A percentile compares a stretch with the other conserved stretches of the same genome.
These are phyloP conservation scores for Macrochelys suwanniensis DNA, from an alignment of 2,797 vertebrate species.

Conservation along the genomic window DNA sequence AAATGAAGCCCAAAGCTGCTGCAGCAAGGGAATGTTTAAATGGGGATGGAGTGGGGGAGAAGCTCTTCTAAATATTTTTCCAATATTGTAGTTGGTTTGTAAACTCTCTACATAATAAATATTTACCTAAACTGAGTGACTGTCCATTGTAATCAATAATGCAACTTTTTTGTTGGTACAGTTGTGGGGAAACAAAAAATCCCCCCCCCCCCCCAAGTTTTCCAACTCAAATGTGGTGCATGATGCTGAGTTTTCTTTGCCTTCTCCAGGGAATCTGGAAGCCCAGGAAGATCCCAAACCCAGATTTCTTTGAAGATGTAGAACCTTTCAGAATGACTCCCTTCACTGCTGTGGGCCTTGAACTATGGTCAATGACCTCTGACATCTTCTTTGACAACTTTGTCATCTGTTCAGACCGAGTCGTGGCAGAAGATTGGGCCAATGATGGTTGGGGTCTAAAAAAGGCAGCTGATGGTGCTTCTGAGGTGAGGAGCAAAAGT, in stretches of 20 bases:
- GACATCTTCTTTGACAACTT: conserved; percentile 99
- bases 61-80: neutral
- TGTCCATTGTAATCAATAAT: neutral
- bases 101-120: neutral
- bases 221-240: neutral
- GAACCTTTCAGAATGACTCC: conserved; percentile 96
- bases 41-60: no score
- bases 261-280: conserved; percentile 94
- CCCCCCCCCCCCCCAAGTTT: neutral
- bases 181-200: neutral
- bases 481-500: conserved; percentile 85
- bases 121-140: neutral
- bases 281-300: conserved; percentile 95
- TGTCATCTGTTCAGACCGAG: conserved; percentile 91
- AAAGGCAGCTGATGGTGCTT: conserved; percentile 95
- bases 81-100: neutral
- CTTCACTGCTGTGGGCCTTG: conserved; percentile 94
- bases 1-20: neutral
- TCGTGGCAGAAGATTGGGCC: conserved; percentile 92
- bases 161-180: neutral
- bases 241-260: neutral
- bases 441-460: conserved; percentile 95
- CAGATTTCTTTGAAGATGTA: conserved; percentile 96
- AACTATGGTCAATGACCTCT: conserved; percentile 98
- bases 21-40: neutral